Conservation (phyloP, 2,888 invertebrate species). For the Meghimatium bilineatum region DNA sequence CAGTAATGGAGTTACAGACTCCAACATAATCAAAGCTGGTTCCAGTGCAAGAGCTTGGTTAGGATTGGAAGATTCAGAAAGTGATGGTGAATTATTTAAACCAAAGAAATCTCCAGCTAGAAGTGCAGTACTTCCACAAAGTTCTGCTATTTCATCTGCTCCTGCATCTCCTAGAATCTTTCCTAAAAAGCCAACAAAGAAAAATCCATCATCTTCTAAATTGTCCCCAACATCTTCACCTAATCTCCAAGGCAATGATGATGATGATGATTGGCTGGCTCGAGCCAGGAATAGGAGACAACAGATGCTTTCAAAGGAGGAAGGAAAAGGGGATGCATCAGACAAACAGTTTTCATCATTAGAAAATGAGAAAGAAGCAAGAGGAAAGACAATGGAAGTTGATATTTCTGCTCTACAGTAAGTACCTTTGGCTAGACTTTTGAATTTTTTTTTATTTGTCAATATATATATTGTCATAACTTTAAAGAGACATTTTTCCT, state of each 20-base stretch:
- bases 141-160: conserved; percentile 37
- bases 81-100: conserved; percentile 81
- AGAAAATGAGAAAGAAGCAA: not conserved
- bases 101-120: conserved; percentile 79
- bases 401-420: conserved; percentile 27
- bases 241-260: conserved; percentile 51
- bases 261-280: conserved; percentile 53
- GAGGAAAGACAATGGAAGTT: conserved; percentile 11
- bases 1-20: not conserved
- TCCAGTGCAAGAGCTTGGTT: conserved; percentile 60
- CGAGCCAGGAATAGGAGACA: conserved; percentile 47
- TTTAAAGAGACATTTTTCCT: too few species aligned
- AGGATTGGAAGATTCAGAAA: conserved; percentile 61
- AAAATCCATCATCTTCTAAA: conserved; percentile 21
- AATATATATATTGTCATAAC: too few species aligned
- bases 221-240: not conserved
- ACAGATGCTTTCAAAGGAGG: conserved; percentile 45
- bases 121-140: conserved; percentile 40
- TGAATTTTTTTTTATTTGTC: too few species aligned
- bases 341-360: not conserved
- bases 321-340: not conserved
- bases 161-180: conserved; percentile 36
- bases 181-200: conserved; percentile 42
- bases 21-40: conserved; percentile 52
- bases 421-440: not conserved